These are phyloP conservation scores for Gymnodraco acuticeps DNA, from an alignment of 2,797 vertebrate species.

Conservation along the genomic window DNA sequence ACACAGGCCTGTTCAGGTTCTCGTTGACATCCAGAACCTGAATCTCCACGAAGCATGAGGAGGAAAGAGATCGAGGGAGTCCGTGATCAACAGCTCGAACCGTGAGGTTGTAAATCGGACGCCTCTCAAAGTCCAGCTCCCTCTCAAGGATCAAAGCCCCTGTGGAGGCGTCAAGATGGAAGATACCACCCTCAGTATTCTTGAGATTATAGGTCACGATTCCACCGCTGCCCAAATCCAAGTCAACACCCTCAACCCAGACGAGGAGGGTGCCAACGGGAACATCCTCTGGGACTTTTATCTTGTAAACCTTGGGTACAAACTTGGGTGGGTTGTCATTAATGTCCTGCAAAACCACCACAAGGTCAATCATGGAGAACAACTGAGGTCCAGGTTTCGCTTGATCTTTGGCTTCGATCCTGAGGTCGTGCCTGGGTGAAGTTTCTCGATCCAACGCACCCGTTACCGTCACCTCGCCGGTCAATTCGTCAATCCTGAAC, in stretches of 20 bases:
- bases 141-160: slow-evolving; percentile 91
- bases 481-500: slow-evolving; percentile 89
- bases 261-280: slow-evolving; percentile 89
- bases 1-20: slow-evolving; percentile 91
- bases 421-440: slow-evolving; percentile 86
- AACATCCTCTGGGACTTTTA: slow-evolving; percentile 93
- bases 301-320: slow-evolving; percentile 84
- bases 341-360: slow-evolving; percentile 90
- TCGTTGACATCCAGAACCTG: slow-evolving; percentile 94
- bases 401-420: slow-evolving; percentile 92
- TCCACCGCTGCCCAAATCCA: slow-evolving; percentile 89
- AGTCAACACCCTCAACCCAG: slow-evolving; percentile 93
- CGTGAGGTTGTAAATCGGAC: slow-evolving; percentile 90
- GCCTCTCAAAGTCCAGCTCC: slow-evolving; percentile 94
- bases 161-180: slow-evolving; percentile 87
- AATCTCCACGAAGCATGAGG: slow-evolving; percentile 92
- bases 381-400: slow-evolving; percentile 85
- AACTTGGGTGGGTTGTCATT: slow-evolving; percentile 96
- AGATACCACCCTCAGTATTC: slow-evolving; percentile 87
- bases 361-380: slow-evolving; percentile 86
- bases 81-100: slow-evolving; percentile 92
- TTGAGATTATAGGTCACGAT: slow-evolving; percentile 90
- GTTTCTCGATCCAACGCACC: slow-evolving; percentile 90
- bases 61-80: slow-evolving; percentile 89
- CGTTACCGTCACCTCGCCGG: slow-evolving; percentile 89